Evolutionary conservation across 2,797 vertebrate genomes (phyloP).

Genomic region (Channallabes apus): DNA sequence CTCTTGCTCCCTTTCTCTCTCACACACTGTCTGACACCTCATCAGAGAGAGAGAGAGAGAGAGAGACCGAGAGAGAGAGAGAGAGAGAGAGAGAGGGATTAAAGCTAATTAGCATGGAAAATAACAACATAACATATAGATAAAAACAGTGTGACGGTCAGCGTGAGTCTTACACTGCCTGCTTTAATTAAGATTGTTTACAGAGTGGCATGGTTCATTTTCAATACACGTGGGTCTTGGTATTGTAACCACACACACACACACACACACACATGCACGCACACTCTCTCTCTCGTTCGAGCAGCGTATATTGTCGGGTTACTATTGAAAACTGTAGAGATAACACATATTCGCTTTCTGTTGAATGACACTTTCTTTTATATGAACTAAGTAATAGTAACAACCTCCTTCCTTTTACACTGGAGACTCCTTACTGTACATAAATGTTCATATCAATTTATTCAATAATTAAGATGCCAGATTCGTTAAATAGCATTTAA

Average conservation of each 20-base stretch:
- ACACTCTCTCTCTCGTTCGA: no score
- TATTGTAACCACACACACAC: conserved; percentile 31
- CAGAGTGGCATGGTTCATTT: conserved; percentile 65
- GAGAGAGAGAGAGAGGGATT: conserved; percentile 64
- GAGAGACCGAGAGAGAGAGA: no score
- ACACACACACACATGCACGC: conserved; percentile 20
- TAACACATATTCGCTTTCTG: no score
- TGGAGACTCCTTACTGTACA: neutral
- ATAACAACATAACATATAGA: conserved; percentile 64
- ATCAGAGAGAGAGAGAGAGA: conserved; percentile 3
- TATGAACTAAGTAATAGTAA: no score
- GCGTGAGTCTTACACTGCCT: conserved; percentile 67
- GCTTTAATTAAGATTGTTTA: conserved; percentile 79
- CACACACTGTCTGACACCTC: neutral
- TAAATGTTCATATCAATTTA: neutral
- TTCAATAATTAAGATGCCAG: neutral
- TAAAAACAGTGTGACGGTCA: conserved; percentile 68
- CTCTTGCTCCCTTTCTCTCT: no score
- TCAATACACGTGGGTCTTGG: conserved; percentile 48
- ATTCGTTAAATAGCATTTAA: neutral
- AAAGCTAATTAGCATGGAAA: conserved; percentile 78
- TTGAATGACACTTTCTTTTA: no score
- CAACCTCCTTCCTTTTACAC: neutral
- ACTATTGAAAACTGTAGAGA: no score
- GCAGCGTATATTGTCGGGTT: no score